phyloP scores from a whole-genome alignment of 2,888 invertebrate species.

The Selenia dentaria region DNA sequence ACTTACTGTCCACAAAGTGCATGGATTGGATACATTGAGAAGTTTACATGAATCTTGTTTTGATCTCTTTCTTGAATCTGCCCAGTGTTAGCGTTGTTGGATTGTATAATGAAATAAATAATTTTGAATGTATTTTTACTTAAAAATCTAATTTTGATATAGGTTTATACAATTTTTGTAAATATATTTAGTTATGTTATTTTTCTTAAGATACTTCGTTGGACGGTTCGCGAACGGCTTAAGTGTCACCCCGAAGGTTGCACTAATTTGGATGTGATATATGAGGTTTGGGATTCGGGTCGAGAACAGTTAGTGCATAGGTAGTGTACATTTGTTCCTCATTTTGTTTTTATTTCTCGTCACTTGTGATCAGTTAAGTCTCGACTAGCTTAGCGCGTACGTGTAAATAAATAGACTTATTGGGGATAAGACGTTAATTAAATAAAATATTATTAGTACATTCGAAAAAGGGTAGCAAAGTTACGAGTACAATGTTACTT shows the following conservation, averaged over 20 bases:
- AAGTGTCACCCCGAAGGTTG: constrained; percentile 48
- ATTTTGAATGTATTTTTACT: constrained; percentile 62
- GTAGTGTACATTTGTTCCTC: constrained; percentile 80
- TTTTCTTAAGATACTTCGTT: constrained; percentile 30
- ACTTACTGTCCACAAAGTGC: constrained; percentile 36
- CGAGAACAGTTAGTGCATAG: constrained; percentile 70
- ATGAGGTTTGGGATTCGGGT: constrained; percentile 52
- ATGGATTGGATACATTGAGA: constrained; percentile 50
- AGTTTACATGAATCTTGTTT: constrained; percentile 77
- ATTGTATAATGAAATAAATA: constrained; percentile 50
- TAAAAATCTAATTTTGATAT: constrained; percentile 73
- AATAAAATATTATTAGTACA: constrained; percentile 57
- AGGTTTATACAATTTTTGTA: constrained; percentile 76
- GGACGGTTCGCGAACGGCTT: constrained; percentile 66
- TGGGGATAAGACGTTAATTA: constrained; percentile 53
- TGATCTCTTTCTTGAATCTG: constrained; percentile 82
- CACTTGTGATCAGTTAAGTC: constrained; percentile 78
- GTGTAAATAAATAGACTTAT: constrained; percentile 73
- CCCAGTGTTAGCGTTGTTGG: constrained; percentile 80
- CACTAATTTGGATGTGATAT: constrained; percentile 70
- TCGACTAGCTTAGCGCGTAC: constrained; percentile 74
- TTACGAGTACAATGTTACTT: constrained; percentile 82
- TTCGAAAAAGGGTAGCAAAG: constrained; percentile 72
- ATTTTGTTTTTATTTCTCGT: constrained; percentile 68
- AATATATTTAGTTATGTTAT: constrained; percentile 65